Evolutionary conservation across 2,888 invertebrate genomes (phyloP).

Genomic region (Eupeodes latifasciatus): DNA sequence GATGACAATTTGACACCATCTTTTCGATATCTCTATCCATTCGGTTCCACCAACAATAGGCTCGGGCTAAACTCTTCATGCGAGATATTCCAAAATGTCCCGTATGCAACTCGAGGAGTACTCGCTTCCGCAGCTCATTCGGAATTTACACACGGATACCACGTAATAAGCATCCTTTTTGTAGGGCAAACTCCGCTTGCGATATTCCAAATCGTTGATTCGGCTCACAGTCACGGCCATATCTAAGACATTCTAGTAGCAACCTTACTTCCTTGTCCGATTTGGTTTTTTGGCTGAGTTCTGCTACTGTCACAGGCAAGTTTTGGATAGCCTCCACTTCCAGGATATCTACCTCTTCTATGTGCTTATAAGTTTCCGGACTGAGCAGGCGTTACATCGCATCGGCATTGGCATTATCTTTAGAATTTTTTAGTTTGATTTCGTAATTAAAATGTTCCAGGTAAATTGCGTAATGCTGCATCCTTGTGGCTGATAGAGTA

Average conservation of each 20-base stretch:
- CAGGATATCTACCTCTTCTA: slow-evolving; percentile 54
- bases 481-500: slow-evolving; percentile 8
- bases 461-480: slow-evolving; percentile 47
- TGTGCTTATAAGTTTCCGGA: background rate
- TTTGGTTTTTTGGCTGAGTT: slow-evolving; percentile 43
- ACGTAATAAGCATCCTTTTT: slow-evolving; percentile 69
- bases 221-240: slow-evolving; percentile 46
- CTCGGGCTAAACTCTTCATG: slow-evolving; percentile 75
- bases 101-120: slow-evolving; percentile 68
- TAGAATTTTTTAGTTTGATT: slow-evolving; percentile 61
- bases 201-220: slow-evolving; percentile 51
- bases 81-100: slow-evolving; percentile 67
- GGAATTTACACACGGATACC: slow-evolving; percentile 72
- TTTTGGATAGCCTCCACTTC: slow-evolving; percentile 59
- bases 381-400: slow-evolving; percentile 52
- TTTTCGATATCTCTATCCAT: slow-evolving; percentile 67
- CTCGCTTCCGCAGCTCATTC: slow-evolving; percentile 48
- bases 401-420: background rate
- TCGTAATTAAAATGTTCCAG: slow-evolving; percentile 72
- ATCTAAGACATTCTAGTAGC: slow-evolving; percentile 43
- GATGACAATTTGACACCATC: slow-evolving; percentile 60
- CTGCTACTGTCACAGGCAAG: slow-evolving; percentile 58
- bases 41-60: slow-evolving; percentile 76
- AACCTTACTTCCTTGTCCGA: slow-evolving; percentile 41
- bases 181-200: slow-evolving; percentile 66